A percentile compares a stretch with the other conserved stretches of the same genome.
Evolutionary conservation across 2,888 invertebrate genomes (phyloP).

Genomic region (Polyploca ridens): DNA sequence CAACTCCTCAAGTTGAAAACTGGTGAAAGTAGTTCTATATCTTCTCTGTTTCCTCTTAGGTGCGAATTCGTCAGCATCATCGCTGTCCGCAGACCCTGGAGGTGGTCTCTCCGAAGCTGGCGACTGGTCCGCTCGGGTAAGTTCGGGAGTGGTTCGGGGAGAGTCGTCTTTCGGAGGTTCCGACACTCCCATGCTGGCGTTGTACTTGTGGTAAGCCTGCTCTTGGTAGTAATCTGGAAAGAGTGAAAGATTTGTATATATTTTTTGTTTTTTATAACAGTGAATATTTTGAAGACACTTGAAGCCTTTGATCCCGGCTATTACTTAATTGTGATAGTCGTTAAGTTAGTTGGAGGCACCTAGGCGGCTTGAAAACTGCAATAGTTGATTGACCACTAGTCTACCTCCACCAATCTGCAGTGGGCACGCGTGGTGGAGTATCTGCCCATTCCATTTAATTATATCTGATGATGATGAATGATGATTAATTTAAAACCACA

Average conservation of each 20-base stretch:
- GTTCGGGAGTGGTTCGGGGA: constrained; percentile 75
- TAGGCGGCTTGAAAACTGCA: no score
- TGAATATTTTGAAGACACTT: no score
- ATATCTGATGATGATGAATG: no score
- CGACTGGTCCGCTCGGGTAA: constrained; percentile 69
- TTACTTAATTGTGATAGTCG: no score
- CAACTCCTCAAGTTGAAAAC: constrained; percentile 96
- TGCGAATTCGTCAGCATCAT: constrained; percentile 90
- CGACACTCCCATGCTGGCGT: constrained; percentile 67
- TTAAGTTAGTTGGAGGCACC: no score
- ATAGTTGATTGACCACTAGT: no score
- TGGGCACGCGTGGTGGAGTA: no score
- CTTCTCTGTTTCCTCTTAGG: constrained; percentile 96
- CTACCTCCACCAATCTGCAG: no score
- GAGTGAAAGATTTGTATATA: constrained; percentile 16
- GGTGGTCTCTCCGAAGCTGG: constrained; percentile 79
- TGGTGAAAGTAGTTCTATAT: constrained; percentile 97
- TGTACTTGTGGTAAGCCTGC: constrained; percentile 61
- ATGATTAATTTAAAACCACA: no score
- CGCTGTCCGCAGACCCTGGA: constrained; percentile 86
- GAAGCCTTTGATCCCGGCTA: no score
- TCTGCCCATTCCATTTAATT: no score
- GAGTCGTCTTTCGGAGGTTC: constrained; percentile 72
- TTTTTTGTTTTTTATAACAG: background rate
- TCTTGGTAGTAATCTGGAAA: constrained; percentile 77